Evolutionary conservation across 2,113 vertebrate genomes (phyloP).

Genomic region (Asarcornis scutulata): DNA sequence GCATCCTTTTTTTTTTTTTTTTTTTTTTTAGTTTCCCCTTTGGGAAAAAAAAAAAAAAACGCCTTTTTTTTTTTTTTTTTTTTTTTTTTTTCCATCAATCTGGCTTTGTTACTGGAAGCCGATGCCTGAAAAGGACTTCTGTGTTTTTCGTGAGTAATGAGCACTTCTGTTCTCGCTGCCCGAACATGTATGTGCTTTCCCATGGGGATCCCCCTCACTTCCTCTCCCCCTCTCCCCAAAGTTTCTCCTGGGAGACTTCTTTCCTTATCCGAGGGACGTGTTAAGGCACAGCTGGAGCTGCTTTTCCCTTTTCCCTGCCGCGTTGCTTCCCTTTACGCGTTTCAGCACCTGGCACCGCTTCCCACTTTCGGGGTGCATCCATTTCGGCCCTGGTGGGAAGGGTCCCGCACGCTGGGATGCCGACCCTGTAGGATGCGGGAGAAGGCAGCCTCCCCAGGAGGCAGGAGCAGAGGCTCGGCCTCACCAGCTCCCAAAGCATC

Average conservation of each 20-base stretch:
- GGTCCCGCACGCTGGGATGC: not conserved
- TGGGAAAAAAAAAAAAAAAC: constrained; percentile 68
- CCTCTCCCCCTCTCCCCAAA: not conserved
- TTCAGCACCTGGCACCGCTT: not conserved
- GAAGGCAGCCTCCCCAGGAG: not conserved
- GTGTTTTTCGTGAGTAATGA: constrained; percentile 62
- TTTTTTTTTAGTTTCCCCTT: constrained; percentile 18
- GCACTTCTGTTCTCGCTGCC: constrained; percentile 41
- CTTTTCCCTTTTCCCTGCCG: not conserved
- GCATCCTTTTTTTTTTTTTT: not conserved
- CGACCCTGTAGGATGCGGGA: accelerated
- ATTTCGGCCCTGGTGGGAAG: not conserved
- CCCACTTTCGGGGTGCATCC: not conserved
- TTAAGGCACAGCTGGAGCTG: not conserved
- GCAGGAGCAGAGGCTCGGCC: not conserved
- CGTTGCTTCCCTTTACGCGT: not conserved
- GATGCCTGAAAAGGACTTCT: constrained; percentile 72
- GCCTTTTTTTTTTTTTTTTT: constrained; percentile 19
- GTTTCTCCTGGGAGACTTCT: not conserved
- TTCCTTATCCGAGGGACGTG: not conserved
- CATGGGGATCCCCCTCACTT: constrained; percentile 40
- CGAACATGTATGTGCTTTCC: constrained; percentile 62
- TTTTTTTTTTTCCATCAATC: constrained; percentile 50
- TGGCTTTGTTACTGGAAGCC: constrained; percentile 63
- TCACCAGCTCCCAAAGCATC: not conserved